These are phyloP conservation scores for Muschampia plurimacula DNA, from an alignment of 2,888 invertebrate species.

Conservation along the genomic window DNA sequence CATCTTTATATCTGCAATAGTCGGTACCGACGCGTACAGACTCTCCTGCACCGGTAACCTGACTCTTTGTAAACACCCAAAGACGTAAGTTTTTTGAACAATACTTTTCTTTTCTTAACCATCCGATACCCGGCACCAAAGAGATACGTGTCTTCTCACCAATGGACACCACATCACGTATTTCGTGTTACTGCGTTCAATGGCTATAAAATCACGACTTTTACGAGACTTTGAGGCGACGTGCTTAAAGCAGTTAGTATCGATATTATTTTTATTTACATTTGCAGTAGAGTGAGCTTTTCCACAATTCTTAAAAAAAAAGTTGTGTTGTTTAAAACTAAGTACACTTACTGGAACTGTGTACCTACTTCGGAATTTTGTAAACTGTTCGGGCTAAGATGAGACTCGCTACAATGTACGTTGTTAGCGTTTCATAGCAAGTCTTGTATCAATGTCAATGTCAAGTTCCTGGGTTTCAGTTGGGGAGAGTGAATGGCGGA, in stretches of 20 bases:
- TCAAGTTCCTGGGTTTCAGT: no score
- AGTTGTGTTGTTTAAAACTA: not conserved
- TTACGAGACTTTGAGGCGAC: constrained; percentile 66
- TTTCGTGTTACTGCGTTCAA: constrained; percentile 65
- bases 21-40: no score
- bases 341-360: not conserved
- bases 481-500: no score
- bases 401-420: no score
- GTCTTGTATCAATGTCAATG: no score
- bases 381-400: no score
- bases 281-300: not conserved
- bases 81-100: not conserved
- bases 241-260: constrained; percentile 39
- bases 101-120: not conserved
- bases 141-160: constrained; percentile 32
- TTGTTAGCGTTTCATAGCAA: no score
- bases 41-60: no score
- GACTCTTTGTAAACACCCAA: no score
- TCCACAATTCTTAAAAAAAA: not conserved
- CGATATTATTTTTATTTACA: not conserved
- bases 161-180: constrained; percentile 54
- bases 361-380: no score
- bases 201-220: constrained; percentile 60
- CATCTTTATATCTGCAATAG: no score
- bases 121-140: constrained; percentile 1